phyloP scores from a whole-genome alignment of 2,113 vertebrate species.

The Ochotona curzoniae region DNA sequence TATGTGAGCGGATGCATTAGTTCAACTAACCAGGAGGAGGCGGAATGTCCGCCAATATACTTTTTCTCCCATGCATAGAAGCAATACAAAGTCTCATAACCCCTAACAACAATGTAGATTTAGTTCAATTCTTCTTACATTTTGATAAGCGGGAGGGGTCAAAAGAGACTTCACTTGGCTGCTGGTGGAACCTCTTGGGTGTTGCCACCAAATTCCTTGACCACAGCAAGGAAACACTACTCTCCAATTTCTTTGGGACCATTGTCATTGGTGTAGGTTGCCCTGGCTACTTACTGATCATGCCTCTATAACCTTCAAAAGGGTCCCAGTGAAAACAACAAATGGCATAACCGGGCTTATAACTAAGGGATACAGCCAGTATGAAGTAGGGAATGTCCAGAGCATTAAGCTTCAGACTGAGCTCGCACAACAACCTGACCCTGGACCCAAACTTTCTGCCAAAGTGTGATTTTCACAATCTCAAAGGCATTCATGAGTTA shows the following conservation, averaged over 20 bases:
- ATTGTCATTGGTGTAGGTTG: accelerated
- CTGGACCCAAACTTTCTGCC: neutral
- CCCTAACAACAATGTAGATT: neutral
- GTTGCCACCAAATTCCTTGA: neutral
- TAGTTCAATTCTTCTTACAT: neutral
- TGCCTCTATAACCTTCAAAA: neutral
- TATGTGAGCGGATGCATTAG: neutral
- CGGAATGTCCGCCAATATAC: neutral
- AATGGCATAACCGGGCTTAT: neutral
- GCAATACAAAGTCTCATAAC: neutral
- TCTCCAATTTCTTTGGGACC: neutral
- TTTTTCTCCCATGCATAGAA: neutral
- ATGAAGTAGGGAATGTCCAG: neutral
- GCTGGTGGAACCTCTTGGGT: neutral
- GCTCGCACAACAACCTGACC: neutral
- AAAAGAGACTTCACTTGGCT: neutral
- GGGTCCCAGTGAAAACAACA: neutral
- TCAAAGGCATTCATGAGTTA: neutral
- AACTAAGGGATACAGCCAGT: neutral
- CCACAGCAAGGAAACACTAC: neutral
- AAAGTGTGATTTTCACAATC: neutral
- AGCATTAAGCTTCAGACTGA: neutral
- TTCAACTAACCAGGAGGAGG: neutral
- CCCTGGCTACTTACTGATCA: neutral
- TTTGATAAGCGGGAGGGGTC: neutral